These are phyloP conservation scores for Diprion similis DNA, from an alignment of 1,140 invertebrate genomes.

Conservation along the genomic window DNA sequence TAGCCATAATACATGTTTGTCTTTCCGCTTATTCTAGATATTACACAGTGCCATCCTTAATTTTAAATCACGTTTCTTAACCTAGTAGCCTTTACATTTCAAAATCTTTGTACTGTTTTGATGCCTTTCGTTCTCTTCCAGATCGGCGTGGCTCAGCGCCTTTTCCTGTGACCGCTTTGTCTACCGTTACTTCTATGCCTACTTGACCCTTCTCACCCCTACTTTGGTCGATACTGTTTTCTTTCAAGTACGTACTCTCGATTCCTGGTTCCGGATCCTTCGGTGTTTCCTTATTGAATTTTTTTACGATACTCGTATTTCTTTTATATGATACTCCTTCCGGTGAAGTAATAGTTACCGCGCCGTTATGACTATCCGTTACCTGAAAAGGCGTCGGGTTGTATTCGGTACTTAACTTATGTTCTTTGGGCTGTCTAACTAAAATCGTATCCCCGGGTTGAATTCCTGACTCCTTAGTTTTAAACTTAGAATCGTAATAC, in stretches of 20 bases:
- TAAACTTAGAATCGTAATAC: slow-evolving; percentile 13
- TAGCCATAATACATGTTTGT: too few relatives aligned
- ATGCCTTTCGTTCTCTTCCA: not conserved
- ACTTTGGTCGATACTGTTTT: not conserved
- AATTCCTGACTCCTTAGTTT: not conserved
- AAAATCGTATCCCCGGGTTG: not conserved
- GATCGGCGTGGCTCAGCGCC: too few relatives aligned
- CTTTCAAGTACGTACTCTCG: not conserved
- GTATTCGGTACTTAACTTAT: not conserved
- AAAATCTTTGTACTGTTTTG: not conserved
- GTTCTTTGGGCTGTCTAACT: not conserved
- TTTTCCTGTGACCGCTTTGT: too few relatives aligned
- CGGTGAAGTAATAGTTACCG: slow-evolving; percentile 13
- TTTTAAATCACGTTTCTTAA: not conserved
- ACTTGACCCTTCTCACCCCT: slow-evolving; percentile 14
- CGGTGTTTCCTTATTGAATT: not conserved
- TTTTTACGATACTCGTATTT: slow-evolving; percentile 14
- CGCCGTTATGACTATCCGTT: slow-evolving; percentile 12
- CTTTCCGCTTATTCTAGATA: not conserved
- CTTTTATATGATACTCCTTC: slow-evolving; percentile 14
- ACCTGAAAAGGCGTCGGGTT: not conserved
- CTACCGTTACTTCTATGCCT: too few relatives aligned
- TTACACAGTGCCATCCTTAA: not conserved
- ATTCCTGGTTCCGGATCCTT: slow-evolving; percentile 9
- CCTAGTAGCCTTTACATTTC: too few relatives aligned